A percentile compares a stretch with the other conserved stretches of the same genome.
phyloP scores from a whole-genome alignment of 2,888 invertebrate species.

The Tiphia femorata region DNA sequence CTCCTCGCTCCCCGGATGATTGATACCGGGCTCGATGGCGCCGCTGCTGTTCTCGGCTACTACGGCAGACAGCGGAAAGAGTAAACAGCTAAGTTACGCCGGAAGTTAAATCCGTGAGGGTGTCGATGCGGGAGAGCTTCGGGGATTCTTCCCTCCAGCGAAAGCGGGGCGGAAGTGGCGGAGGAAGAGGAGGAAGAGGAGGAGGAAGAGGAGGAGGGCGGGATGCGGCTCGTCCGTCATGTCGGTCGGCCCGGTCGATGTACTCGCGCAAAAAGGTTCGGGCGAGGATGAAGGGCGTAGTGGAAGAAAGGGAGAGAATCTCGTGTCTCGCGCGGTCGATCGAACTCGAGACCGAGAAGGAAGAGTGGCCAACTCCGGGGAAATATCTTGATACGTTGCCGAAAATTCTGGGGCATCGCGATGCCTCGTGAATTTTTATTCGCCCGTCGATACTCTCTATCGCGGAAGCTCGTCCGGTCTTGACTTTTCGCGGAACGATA shows the following conservation, averaged over 20 bases:
- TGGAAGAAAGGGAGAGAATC: background rate
- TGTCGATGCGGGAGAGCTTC: background rate
- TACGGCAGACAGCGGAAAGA: slow-evolving; percentile 32
- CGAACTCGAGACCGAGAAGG: background rate
- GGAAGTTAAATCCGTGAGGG: slow-evolving; percentile 16
- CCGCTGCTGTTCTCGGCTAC: slow-evolving; percentile 42
- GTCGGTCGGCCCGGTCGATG: slow-evolving; percentile 5
- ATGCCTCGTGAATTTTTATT: too few relatives aligned
- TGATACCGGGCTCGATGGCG: slow-evolving; percentile 43
- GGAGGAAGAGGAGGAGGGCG: slow-evolving; percentile 2
- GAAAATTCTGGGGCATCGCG: background rate
- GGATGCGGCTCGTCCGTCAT: slow-evolving; percentile 14
- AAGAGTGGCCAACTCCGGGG: slow-evolving; percentile 1
- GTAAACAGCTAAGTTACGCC: slow-evolving; percentile 27
- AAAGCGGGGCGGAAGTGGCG: background rate
- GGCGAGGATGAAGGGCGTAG: background rate
- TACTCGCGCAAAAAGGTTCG: slow-evolving; percentile 1
- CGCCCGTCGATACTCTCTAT: too few relatives aligned
- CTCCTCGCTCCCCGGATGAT: slow-evolving; percentile 36
- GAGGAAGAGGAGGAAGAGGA: background rate
- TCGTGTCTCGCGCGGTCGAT: slow-evolving; percentile 4
- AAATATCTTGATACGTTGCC: background rate
- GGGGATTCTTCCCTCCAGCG: background rate
- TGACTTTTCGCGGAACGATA: too few relatives aligned
- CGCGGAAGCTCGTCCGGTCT: too few relatives aligned